A percentile compares a stretch with the other conserved stretches of the same genome.
These are phyloP conservation scores for Neoscelio sp. DNA, from an alignment of 2,888 invertebrate species.

Conservation along the genomic window DNA sequence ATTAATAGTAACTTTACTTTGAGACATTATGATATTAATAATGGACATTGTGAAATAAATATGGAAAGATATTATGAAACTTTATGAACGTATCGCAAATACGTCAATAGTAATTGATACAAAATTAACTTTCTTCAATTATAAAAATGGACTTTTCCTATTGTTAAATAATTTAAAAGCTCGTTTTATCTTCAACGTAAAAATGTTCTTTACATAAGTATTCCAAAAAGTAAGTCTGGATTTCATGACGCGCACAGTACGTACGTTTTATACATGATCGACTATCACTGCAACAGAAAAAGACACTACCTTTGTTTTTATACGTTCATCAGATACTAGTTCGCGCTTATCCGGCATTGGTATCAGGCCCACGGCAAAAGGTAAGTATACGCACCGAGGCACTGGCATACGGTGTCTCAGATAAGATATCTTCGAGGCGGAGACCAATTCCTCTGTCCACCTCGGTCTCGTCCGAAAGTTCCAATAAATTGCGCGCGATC, in stretches of 20 bases:
- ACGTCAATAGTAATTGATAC: too few relatives aligned
- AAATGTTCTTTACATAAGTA: conserved; percentile 37
- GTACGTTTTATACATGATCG: conserved; percentile 72
- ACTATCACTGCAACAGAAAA: conserved; percentile 74
- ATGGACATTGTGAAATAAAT: too few relatives aligned
- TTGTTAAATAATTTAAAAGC: too few relatives aligned
- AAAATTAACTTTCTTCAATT: too few relatives aligned
- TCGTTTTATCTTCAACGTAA: not conserved
- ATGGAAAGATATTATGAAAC: too few relatives aligned
- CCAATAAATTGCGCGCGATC: conserved; percentile 82
- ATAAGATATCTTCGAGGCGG: conserved; percentile 80
- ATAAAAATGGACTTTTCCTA: too few relatives aligned
- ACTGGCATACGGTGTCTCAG: conserved; percentile 76
- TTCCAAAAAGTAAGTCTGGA: conserved; percentile 15
- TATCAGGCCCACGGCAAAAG: conserved; percentile 79
- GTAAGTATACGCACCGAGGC: conserved; percentile 75
- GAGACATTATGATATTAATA: too few relatives aligned
- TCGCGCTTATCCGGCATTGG: conserved; percentile 77
- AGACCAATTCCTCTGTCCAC: conserved; percentile 80
- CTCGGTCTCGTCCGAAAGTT: conserved; percentile 76
- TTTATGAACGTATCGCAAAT: too few relatives aligned
- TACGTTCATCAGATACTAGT: conserved; percentile 79
- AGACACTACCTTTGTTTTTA: conserved; percentile 79
- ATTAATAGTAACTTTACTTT: too few relatives aligned
- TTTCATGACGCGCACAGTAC: conserved; percentile 56